A percentile compares a stretch with the other conserved stretches of the same genome.
Conservation (phyloP, 2,888 invertebrate genomes). For the Cremastinae sp. region DNA sequence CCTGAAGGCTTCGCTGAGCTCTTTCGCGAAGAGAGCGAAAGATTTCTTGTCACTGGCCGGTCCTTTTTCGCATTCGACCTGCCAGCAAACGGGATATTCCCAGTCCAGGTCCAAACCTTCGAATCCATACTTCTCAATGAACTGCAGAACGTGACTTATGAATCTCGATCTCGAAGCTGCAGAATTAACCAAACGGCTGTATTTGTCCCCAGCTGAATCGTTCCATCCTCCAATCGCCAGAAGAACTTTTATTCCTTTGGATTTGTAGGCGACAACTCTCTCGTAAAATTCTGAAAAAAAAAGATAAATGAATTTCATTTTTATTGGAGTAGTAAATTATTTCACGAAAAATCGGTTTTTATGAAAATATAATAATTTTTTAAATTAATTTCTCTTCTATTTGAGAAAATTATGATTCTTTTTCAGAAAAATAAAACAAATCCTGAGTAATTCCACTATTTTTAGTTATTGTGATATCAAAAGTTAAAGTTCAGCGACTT, state of each 20-base stretch:
- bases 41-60: constrained; percentile 90
- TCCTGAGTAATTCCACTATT: no score
- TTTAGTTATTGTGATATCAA: no score
- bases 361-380: constrained; percentile 13
- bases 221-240: constrained; percentile 98
- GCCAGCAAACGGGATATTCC: constrained; percentile 96
- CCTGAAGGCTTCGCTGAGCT: constrained; percentile 87
- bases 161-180: constrained; percentile 87
- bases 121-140: constrained; percentile 90
- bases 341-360: no score
- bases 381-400: not conserved
- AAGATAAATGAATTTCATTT: constrained; percentile 51
- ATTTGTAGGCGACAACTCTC: constrained; percentile 88
- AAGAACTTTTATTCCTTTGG: constrained; percentile 89
- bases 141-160: constrained; percentile 88
- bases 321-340: no score
- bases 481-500: no score
- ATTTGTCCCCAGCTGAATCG: constrained; percentile 94
- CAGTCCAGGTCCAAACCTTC: constrained; percentile 96
- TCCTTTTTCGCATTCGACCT: constrained; percentile 92
- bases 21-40: constrained; percentile 88
- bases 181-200: constrained; percentile 90
- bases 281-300: constrained; percentile 89
- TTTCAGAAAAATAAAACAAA: no score
- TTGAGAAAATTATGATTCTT: no score